Base-by-base conservation (phyloP, 2,888 invertebrate species). In the Tuberolachnus salignus region DNA sequence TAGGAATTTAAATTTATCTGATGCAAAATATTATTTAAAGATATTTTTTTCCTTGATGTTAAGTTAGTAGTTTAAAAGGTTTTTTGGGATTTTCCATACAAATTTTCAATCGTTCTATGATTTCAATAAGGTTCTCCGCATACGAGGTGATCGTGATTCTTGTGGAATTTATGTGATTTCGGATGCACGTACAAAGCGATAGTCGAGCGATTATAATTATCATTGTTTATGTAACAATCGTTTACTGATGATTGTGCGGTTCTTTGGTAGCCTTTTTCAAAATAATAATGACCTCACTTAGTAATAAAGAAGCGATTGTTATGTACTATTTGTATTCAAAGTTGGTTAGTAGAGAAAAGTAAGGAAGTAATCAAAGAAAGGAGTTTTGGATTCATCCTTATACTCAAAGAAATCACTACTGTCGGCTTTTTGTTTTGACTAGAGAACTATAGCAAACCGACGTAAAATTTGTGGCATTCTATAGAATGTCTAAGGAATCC, bases 401-500 rank as follows among this genome's bases (percentile, higher is more conserved):
- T 55, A 55, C 21, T 55, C 55, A 55, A 55, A 55, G 55, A 10
- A 55, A 55, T 55, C 9, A 9, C 55, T 21, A 55, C 55, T 51
- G 51, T 51, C 10, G 10, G 46, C 13, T 46, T 13, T 13, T 6
- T 34, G 34, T 34, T 4, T 3, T 6, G 34, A 6, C 34, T 6
- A 34, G 34, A 34, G 34, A 34, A 34, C 34, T 34, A 34, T 6
- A 34, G 6, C 3, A n/a, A n/a, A n/a, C n/a, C n/a, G n/a, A 34
- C 6, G 34, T 4, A 34, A 34, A 34, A 4, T 34, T 34, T 34
- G 3, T 34, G 34, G 34, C 34, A 61, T 71, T 80, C 51, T 71
- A 71, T 71, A 49, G 80, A 19, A 80, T 80, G 80, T 42, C 61
- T n/a, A 71, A 42, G 71, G 63, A 70, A 14, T 70, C 80, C 53